These are phyloP conservation scores for Salvelinus fontinalis DNA, from an alignment of 2,113 vertebrate species.

Conservation along the genomic window DNA sequence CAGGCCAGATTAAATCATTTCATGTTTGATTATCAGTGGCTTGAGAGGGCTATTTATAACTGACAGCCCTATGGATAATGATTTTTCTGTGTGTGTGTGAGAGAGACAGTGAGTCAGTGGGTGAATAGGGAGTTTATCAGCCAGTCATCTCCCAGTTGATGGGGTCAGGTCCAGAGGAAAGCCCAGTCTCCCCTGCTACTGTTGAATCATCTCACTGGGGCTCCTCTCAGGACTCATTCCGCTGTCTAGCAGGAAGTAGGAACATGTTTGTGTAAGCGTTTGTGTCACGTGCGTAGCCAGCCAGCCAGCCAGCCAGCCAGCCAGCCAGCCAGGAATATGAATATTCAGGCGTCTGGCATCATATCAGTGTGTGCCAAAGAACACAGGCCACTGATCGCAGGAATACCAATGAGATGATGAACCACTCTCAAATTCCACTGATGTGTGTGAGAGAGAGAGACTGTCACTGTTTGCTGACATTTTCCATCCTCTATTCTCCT, in stretches of 20 bases:
- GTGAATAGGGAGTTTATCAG: too few relatives aligned
- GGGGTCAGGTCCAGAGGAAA: too few relatives aligned
- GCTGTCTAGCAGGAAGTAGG: too few relatives aligned
- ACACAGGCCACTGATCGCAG: slow-evolving; percentile 53
- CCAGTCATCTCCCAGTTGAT: too few relatives aligned
- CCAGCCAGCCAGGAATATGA: slow-evolving; percentile 52
- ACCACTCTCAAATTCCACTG: slow-evolving; percentile 28
- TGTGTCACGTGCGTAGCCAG: slow-evolving; percentile 1
- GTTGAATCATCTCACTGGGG: background rate
- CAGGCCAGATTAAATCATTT: slow-evolving; percentile 38
- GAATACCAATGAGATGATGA: slow-evolving; percentile 70
- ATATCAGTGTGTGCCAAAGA: slow-evolving; percentile 57
- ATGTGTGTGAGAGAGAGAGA: slow-evolving; percentile 26
- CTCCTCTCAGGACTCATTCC: too few relatives aligned
- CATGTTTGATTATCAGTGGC: slow-evolving; percentile 43
- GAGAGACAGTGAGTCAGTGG: too few relatives aligned
- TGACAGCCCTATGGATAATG: background rate
- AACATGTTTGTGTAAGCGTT: background rate
- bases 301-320: slow-evolving; percentile 37
- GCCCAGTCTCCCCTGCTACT: background rate
- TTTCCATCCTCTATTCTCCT: slow-evolving; percentile 62
- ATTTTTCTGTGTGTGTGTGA: too few relatives aligned
- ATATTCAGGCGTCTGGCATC: slow-evolving; percentile 64
- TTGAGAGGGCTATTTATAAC: slow-evolving; percentile 31
- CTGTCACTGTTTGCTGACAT: slow-evolving; percentile 48